Evolutionary conservation across 2,797 vertebrate genomes (phyloP).

Genomic region (Meriones psammophilus): DNA sequence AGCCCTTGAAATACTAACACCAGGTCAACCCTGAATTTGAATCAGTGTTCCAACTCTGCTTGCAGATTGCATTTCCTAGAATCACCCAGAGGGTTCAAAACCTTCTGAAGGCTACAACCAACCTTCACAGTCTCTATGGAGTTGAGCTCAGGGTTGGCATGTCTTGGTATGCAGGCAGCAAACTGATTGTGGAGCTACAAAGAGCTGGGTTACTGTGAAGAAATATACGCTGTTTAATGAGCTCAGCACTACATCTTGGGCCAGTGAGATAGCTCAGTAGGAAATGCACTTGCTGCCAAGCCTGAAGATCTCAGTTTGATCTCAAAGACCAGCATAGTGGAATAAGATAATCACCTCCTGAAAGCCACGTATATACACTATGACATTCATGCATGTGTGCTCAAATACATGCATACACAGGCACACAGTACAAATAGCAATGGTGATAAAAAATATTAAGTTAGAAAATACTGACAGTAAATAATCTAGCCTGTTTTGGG

Average conservation of each 20-base stretch:
- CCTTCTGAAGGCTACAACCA: not conserved
- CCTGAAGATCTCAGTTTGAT: not conserved
- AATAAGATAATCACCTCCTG: not conserved
- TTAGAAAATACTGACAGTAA: not conserved
- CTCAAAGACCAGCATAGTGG: no score
- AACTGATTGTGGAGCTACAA: not conserved
- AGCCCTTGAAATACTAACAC: not conserved
- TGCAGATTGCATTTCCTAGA: not conserved
- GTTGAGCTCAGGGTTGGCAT: not conserved
- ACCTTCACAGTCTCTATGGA: not conserved
- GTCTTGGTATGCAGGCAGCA: not conserved
- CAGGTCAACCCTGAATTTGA: not conserved
- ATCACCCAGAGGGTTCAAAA: not conserved
- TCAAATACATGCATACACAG: not conserved
- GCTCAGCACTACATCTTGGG: not conserved
- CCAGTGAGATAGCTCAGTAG: not conserved
- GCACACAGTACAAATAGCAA: not conserved
- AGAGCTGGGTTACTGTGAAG: not conserved
- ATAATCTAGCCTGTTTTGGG: not conserved
- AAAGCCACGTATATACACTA: not conserved
- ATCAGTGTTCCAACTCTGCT: not conserved
- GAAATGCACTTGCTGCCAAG: not conserved
- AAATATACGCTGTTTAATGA: not conserved
- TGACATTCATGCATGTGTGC: not conserved
- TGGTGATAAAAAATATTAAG: not conserved